These are phyloP conservation scores for Calameuta idolon DNA, from an alignment of 2,888 invertebrate species.

Conservation along the genomic window DNA sequence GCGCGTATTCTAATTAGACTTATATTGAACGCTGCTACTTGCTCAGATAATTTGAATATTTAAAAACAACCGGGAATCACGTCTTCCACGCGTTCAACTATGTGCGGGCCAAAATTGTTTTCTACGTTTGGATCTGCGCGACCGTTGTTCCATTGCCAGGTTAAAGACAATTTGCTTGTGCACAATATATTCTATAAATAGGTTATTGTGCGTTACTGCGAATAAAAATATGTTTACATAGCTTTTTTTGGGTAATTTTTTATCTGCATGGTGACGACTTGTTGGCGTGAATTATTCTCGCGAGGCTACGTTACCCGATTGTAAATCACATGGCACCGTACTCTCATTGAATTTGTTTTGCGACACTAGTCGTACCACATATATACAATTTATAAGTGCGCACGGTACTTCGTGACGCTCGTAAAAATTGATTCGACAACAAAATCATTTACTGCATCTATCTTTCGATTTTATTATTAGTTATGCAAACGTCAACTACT, in stretches of 20 bases:
- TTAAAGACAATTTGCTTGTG: too few relatives aligned
- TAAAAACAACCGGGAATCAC: too few relatives aligned
- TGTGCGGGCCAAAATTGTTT: too few relatives aligned
- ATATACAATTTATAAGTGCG: neutral
- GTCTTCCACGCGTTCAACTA: too few relatives aligned
- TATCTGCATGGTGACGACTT: neutral
- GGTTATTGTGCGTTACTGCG: neutral
- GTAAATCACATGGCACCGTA: neutral
- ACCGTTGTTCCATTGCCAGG: too few relatives aligned
- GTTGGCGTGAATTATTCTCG: neutral
- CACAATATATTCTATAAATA: too few relatives aligned
- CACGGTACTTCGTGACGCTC: neutral
- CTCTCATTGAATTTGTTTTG: neutral
- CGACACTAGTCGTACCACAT: neutral
- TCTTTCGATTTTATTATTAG: neutral
- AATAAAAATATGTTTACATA: neutral
- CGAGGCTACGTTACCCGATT: neutral
- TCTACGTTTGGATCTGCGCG: too few relatives aligned
- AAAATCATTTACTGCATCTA: neutral
- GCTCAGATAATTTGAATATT: neutral
- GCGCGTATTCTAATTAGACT: neutral
- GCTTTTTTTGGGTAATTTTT: neutral
- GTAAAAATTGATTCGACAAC: neutral
- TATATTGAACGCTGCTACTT: neutral
- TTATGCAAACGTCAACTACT: neutral